Conservation (phyloP, 2,888 invertebrate genomes). For the Boloria euphrosyne region DNA sequence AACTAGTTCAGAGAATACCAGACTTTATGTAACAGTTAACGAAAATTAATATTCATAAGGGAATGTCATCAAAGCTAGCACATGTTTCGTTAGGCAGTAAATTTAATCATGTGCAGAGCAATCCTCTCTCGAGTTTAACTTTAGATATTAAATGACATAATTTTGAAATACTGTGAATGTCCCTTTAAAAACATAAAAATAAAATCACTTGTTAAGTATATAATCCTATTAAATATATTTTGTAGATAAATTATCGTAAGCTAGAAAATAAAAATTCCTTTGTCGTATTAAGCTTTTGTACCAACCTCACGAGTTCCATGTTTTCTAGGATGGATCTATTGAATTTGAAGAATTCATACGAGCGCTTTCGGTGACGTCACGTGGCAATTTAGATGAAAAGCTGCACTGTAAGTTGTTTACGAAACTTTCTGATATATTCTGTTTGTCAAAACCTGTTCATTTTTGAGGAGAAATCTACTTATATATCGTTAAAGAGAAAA, state of each 20-base stretch:
- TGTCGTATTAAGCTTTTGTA: too few species aligned
- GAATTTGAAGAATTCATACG: constrained; percentile 99
- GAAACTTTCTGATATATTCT: not conserved
- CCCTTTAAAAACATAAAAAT: too few species aligned
- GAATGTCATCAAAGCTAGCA: not conserved
- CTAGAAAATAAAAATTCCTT: too few species aligned
- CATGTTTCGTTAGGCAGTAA: constrained; percentile 11
- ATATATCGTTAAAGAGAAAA: not conserved
- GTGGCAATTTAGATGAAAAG: constrained; percentile 99
- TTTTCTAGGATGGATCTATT: constrained; percentile 96
- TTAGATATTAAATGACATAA: too few species aligned
- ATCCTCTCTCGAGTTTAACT: not conserved
- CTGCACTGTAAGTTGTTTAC: constrained; percentile 92
- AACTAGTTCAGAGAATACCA: constrained; percentile 15
- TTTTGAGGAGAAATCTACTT: not conserved
- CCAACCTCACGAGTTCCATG: too few species aligned
- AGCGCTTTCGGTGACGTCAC: constrained; percentile 98
- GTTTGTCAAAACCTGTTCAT: not conserved
- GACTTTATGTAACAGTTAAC: constrained; percentile 41
- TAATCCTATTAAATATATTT: too few species aligned
- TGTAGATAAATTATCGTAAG: too few species aligned
- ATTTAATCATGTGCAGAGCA: not conserved
- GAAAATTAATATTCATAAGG: constrained; percentile 46
- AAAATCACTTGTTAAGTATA: too few species aligned
- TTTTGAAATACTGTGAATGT: too few species aligned